These are phyloP conservation scores for Bugula neritina DNA, from an alignment of 2,888 invertebrate genomes.

Conservation along the genomic window DNA sequence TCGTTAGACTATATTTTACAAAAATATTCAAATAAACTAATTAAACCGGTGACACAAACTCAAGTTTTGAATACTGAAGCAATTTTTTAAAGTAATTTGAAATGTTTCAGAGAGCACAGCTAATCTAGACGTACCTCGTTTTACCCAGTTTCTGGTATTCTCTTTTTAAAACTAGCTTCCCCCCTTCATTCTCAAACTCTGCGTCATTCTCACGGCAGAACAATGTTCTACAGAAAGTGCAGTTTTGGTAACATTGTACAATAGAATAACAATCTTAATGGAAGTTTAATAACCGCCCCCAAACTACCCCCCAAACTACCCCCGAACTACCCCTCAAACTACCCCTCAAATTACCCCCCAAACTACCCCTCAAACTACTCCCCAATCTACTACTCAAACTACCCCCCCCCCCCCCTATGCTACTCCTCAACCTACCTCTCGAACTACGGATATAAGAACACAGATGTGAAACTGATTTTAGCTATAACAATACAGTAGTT, in stretches of 20 bases:
- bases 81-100: too few relatives aligned
- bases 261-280: too few relatives aligned
- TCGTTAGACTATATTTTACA: too few relatives aligned
- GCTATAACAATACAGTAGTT: too few relatives aligned
- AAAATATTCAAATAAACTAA: too few relatives aligned
- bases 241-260: not conserved
- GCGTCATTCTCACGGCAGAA: slow-evolving; percentile 17
- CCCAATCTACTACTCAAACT: not conserved
- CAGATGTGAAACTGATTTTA: too few relatives aligned
- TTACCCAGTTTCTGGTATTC: slow-evolving; percentile 10
- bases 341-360: not conserved
- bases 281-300: too few relatives aligned
- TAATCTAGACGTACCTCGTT: not conserved
- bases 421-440: not conserved
- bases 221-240: slow-evolving; percentile 3
- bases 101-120: too few relatives aligned
- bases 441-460: too few relatives aligned
- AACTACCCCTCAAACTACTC: not conserved
- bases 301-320: not conserved
- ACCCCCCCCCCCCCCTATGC: not conserved
- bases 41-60: too few relatives aligned
- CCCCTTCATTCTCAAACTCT: slow-evolving; percentile 18
- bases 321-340: not conserved
- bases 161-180: slow-evolving; percentile 7
- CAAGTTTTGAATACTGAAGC: too few relatives aligned